phyloP scores from a whole-genome alignment of 2,797 vertebrate genomes.

The Zonotrichia albicollis region DNA sequence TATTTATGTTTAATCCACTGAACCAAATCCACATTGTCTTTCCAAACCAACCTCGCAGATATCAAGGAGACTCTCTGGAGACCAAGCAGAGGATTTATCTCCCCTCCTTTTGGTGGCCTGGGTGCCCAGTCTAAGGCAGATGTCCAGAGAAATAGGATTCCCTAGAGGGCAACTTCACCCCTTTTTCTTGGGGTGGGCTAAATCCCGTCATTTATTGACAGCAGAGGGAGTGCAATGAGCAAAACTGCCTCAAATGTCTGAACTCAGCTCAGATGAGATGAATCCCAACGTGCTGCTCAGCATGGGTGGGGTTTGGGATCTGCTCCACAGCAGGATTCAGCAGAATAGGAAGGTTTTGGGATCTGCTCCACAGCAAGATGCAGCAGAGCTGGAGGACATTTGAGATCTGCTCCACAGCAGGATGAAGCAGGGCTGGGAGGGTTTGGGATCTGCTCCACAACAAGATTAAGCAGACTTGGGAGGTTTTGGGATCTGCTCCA shows the following conservation, averaged over 20 bases:
- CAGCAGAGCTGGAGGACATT: neutral
- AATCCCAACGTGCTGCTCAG: neutral
- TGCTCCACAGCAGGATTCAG: no score
- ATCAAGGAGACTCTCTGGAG: neutral
- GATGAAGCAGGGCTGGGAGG: no score
- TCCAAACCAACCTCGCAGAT: neutral
- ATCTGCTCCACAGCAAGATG: no score
- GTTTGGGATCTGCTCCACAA: no score
- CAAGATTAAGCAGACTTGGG: no score
- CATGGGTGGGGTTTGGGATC: no score
- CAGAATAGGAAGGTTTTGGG: no score
- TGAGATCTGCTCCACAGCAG: no score
- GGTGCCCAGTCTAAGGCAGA: neutral
- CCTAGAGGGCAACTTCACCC: neutral
- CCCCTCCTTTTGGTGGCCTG: neutral
- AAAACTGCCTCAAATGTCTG: neutral
- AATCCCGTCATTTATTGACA: neutral
- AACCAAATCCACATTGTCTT: neutral
- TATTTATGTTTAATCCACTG: neutral
- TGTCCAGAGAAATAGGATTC: neutral
- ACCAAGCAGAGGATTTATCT: neutral
- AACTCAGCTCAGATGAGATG: neutral
- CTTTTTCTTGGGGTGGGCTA: neutral
- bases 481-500: no score
- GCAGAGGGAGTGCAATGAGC: neutral